A percentile compares a stretch with the other conserved stretches of the same genome.
These are phyloP conservation scores for Lytechinus variegatus DNA, from an alignment of 35 echinoderm and acorn worm species.

Conservation along the genomic window DNA sequence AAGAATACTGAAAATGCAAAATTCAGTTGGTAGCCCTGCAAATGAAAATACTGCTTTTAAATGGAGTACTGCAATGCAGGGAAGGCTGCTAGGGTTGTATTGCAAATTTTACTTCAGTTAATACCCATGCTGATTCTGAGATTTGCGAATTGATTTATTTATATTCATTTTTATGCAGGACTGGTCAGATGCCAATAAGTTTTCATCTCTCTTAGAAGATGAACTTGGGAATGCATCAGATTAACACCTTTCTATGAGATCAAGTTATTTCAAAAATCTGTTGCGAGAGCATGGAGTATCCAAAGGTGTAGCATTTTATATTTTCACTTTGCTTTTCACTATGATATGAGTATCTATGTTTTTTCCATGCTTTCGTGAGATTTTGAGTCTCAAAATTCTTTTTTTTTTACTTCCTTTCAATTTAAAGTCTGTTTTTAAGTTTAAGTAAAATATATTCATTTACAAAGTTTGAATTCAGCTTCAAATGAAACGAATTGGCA, in stretches of 20 bases:
- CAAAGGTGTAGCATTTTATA: not conserved
- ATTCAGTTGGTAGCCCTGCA: too few species aligned
- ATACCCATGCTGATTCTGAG: too few species aligned
- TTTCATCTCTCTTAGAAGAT: constrained; percentile 68
- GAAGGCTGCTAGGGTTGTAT: too few species aligned
- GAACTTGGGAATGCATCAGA: constrained; percentile 44
- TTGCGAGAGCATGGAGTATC: not conserved
- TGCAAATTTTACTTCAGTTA: too few species aligned
- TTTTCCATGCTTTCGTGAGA: not conserved
- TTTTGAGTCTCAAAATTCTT: not conserved
- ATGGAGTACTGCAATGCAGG: too few species aligned
- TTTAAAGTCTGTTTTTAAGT: not conserved
- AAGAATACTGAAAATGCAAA: too few species aligned
- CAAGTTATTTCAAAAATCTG: not conserved
- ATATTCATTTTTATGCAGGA: constrained; percentile 63
- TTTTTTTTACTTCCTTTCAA: not conserved
- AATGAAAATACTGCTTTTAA: too few species aligned
- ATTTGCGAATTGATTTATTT: not conserved
- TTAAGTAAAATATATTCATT: not conserved
- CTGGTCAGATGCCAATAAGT: constrained; percentile 80
- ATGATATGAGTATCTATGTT: not conserved
- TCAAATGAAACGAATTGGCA: too few species aligned
- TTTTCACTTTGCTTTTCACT: not conserved
- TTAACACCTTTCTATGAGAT: not conserved
- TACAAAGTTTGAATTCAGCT: too few species aligned